Conservation (phyloP, 1,140 invertebrate genomes). For the Sminthurides bifidus region DNA sequence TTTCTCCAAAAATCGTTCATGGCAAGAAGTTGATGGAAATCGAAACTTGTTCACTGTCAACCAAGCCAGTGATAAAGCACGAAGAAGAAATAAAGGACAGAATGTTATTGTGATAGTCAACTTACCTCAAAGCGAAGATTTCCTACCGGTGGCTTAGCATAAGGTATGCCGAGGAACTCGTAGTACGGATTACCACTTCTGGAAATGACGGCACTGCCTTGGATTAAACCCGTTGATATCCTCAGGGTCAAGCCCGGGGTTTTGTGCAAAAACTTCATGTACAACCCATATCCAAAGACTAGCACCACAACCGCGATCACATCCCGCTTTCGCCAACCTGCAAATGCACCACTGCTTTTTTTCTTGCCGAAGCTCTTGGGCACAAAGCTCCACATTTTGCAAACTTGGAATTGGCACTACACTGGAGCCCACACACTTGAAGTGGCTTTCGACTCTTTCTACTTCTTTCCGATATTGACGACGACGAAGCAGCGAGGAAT, state of each 20-base stretch:
- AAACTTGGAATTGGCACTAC: too few species aligned
- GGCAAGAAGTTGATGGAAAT: background rate
- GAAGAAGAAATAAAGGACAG: background rate
- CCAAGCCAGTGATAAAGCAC: background rate
- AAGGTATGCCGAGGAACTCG: background rate
- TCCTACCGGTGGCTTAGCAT: background rate
- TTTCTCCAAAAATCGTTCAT: background rate
- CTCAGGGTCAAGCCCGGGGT: background rate
- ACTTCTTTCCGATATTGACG: too few species aligned
- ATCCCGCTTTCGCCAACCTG: constrained; percentile 17
- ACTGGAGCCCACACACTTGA: too few species aligned
- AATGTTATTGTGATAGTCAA: background rate
- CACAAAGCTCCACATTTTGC: too few species aligned
- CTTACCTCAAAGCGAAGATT: constrained; percentile 3
- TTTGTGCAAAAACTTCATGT: constrained; percentile 1
- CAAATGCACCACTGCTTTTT: too few species aligned
- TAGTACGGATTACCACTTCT: background rate
- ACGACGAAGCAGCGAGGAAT: too few species aligned
- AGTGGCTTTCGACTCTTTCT: too few species aligned
- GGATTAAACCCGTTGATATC: background rate
- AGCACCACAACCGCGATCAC: too few species aligned
- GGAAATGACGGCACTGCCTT: background rate
- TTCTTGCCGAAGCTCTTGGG: too few species aligned
- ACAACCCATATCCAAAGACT: too few species aligned
- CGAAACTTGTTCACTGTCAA: background rate